These are phyloP conservation scores for Stomatorhinus ivindoensis DNA, from an alignment of 2,113 vertebrate species.

Conservation along the genomic window DNA sequence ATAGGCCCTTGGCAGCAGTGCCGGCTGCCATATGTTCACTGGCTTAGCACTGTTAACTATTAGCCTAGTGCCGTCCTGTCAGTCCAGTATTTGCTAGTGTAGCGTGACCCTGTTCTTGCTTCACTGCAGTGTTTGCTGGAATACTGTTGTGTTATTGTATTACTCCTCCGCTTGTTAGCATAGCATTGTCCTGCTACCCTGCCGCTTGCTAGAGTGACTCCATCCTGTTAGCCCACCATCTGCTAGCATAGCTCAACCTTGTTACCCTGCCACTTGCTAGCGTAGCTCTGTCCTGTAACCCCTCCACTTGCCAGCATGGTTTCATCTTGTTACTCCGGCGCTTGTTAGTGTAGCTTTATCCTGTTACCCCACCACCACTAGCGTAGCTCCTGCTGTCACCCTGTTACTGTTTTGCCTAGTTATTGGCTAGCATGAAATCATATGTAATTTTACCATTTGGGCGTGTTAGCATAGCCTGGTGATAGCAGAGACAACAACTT, in stretches of 20 bases:
- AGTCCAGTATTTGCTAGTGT: neutral
- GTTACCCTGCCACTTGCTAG: neutral
- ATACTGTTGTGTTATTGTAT: neutral
- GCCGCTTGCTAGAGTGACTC: neutral
- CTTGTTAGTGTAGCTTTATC: neutral
- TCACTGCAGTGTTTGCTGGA: neutral
- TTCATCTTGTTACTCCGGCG: neutral
- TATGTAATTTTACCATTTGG: neutral
- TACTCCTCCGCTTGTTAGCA: neutral
- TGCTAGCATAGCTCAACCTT: neutral
- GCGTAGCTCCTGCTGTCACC: neutral
- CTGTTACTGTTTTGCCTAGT: neutral
- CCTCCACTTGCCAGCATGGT: neutral
- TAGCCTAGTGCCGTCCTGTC: neutral
- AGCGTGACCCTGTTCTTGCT: neutral
- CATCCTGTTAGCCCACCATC: neutral
- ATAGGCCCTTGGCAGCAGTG: conserved; percentile 53
- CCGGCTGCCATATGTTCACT: conserved; percentile 16
- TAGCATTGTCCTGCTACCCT: neutral
- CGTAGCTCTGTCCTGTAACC: neutral
- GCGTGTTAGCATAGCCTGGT: neutral
- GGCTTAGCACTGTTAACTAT: neutral
- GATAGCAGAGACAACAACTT: no score
- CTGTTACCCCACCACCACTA: neutral
- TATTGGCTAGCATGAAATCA: neutral